Conservation (phyloP, 2,113 vertebrate genomes). For the Gallinago paraguaiae region DNA sequence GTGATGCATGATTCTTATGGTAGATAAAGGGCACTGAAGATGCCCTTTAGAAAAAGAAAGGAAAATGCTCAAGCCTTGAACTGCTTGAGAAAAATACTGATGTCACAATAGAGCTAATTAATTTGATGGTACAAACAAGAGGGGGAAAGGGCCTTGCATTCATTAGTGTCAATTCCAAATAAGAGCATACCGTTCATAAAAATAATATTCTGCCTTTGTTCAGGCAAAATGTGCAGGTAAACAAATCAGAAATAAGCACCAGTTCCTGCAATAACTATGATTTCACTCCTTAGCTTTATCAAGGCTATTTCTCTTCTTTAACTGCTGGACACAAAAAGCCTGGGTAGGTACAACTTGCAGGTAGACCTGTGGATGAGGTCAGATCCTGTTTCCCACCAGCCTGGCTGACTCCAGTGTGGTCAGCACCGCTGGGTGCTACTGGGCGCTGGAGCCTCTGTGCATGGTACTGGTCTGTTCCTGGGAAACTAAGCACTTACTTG, state of each 20-base stretch:
- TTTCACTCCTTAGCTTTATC: not conserved
- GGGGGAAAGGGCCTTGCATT: conserved; percentile 54
- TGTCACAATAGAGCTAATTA: conserved; percentile 66
- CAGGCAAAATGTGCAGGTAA: conserved; percentile 45
- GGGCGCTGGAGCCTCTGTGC: not conserved
- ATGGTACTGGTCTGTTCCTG: not conserved
- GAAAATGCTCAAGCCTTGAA: conserved; percentile 51
- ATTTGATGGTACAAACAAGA: conserved; percentile 64
- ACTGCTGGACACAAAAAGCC: not conserved
- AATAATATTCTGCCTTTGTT: conserved; percentile 34
- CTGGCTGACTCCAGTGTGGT: not conserved
- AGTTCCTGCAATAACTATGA: not conserved
- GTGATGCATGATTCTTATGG: conserved; percentile 38
- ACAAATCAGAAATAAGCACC: conserved; percentile 29
- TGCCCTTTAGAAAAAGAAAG: conserved; percentile 61
- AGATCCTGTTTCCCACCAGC: not conserved
- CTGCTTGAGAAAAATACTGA: conserved; percentile 41
- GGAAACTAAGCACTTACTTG: not conserved
- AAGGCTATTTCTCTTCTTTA: not conserved
- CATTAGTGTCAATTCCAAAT: conserved; percentile 63
- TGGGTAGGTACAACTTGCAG: not conserved
- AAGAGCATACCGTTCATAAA: conserved; percentile 17
- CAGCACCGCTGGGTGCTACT: not conserved
- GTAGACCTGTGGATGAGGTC: not conserved
- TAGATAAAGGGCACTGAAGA: conserved; percentile 50